Percentiles rank a stretch among this genome's conserved stretches.
Evolutionary conservation across 2,113 vertebrate genomes (phyloP).

Genomic region (Labeo rohita): DNA sequence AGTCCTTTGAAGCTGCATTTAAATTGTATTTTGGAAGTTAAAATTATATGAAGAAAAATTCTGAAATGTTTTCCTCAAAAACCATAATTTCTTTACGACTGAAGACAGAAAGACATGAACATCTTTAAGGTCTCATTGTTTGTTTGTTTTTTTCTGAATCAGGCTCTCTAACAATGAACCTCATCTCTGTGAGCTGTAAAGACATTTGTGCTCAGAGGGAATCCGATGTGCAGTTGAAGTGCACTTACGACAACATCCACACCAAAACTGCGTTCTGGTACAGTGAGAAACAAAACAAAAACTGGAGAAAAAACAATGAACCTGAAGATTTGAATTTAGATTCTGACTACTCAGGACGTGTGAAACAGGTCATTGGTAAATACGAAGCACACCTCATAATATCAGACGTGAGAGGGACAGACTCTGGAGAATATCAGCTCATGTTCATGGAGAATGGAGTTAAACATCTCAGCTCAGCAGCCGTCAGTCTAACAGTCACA

Average conservation of each 20-base stretch:
- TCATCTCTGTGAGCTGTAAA: neutral
- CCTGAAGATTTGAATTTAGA: slow-evolving; percentile 50
- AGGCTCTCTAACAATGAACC: neutral
- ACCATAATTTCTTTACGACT: too few relatives aligned
- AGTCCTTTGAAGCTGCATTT: too few relatives aligned
- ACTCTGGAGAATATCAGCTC: slow-evolving; percentile 45
- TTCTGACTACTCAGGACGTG: slow-evolving; percentile 43
- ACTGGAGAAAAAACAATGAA: slow-evolving; percentile 30
- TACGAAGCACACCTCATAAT: slow-evolving; percentile 24
- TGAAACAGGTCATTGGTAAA: neutral
- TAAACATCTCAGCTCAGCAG: neutral
- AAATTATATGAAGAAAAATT: too few relatives aligned
- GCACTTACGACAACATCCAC: slow-evolving; percentile 14
- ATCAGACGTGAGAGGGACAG: slow-evolving; percentile 9
- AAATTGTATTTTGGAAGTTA: too few relatives aligned
- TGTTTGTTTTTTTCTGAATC: too few relatives aligned
- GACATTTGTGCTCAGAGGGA: slow-evolving; percentile 42
- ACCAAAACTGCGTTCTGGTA: slow-evolving; percentile 45
- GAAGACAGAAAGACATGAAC: too few relatives aligned
- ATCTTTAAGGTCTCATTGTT: neutral
- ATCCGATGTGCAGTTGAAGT: slow-evolving; percentile 17
- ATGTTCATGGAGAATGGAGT: neutral
- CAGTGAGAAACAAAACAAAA: slow-evolving; percentile 17
- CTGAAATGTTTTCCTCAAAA: too few relatives aligned
- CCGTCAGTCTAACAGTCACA: slow-evolving; percentile 34